Base-by-base conservation (phyloP, 53 echinoderm and acorn worm genomes). In the Zoroaster sp. region DNA sequence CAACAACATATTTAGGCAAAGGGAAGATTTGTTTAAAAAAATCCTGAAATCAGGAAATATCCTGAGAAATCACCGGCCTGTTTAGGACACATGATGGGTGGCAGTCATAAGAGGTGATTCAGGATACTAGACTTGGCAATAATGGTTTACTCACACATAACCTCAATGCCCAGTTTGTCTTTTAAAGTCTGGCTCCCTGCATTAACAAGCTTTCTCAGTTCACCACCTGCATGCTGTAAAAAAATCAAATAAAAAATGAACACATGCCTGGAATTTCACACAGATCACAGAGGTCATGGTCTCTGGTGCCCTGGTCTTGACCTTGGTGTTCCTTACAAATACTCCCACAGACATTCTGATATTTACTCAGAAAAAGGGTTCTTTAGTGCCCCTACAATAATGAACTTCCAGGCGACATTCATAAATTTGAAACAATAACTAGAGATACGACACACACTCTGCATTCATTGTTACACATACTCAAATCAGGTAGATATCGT, bases 81-180 rank as follows among this genome's bases (percentile, higher is more conserved):
- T 30, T 54, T 13, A 15, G 14, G 35, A 36, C 23, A 28, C 8
- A 37, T 4, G n/a, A 23, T 39, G 23, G 18, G 10, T 28, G 41
- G 75, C 40, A 75, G 2, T 17, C 13, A 52, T 10, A 13, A 23
- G 49, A 18, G 9, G 10, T 31, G 32, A 11, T 23, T 41, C 34
- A 40, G 15, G 11, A 25, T 28, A 30, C n/a, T 28, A 13, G 14
- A 9, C 30, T 35, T 28, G 5, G 35, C 5, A 2, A 82, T 17
- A 40, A 14, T 7, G 5, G 32, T 20, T 65, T 0, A 88, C 94
- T 91, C 87, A 97, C 97, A 44, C 72, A 90, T 89, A 18, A 92
- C 20, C 39, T 97, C 97, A 76, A 97, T 95, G 49, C 74, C 76
- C 18, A 97, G 87, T 74, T 95, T 95, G 76, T 97, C 97, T 44